Conservation (phyloP, 2,888 invertebrate genomes). For the Choristoneura rosaceana region DNA sequence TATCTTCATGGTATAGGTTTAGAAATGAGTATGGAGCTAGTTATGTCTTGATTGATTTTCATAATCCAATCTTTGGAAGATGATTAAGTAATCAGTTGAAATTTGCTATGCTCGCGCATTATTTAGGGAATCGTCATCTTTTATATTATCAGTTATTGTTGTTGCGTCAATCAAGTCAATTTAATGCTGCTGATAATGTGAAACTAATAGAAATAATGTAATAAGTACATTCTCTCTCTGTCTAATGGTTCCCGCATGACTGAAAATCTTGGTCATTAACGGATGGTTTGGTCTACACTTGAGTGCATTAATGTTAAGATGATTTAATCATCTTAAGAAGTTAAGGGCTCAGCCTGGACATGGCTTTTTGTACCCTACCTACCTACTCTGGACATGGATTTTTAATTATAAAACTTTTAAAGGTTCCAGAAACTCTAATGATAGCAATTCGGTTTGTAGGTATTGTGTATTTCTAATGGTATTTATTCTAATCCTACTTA, state of each 20-base stretch:
- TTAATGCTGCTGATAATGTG: background rate
- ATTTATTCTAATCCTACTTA: too few relatives aligned
- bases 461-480: background rate
- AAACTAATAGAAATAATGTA: background rate
- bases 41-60: background rate
- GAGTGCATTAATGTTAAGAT: too few relatives aligned
- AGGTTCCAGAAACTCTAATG: background rate
- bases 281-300: too few relatives aligned
- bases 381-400: background rate
- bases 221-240: conserved; percentile 7
- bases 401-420: background rate
- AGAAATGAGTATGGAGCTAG: background rate
- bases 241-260: conserved; percentile 2
- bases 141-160: background rate
- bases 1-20: conserved; percentile 1
- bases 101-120: conserved; percentile 1
- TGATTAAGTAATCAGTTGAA: background rate
- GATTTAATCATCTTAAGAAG: conserved; percentile 1
- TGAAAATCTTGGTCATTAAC: too few relatives aligned
- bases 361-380: too few relatives aligned
- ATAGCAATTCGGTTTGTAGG: background rate
- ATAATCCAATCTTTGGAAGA: background rate
- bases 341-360: background rate
- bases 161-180: background rate
- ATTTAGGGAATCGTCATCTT: background rate